Evolutionary conservation across 2,113 vertebrate species (phyloP), one percentile per base, ranked within the genome.

Genomic region (Rattus rattus): DNA sequence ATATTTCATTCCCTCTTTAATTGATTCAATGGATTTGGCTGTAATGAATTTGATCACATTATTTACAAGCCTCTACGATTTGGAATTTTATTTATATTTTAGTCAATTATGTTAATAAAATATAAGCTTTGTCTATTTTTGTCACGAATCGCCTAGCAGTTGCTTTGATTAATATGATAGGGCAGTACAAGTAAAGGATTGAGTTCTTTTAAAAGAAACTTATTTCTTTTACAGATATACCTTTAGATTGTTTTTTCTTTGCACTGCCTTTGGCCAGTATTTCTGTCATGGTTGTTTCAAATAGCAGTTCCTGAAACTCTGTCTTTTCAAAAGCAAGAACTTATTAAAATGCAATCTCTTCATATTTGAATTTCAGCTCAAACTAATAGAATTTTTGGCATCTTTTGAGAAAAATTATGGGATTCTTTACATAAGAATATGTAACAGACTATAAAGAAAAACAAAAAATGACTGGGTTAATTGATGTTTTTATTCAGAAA

Each of bases 311-410:
- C 61, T 77, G n/a, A 80, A 63, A 5, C 33, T 94, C 47, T 76
- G 69, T 72, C 72, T 95, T 86, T 76, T 20, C 47, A 67, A 72
- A 87, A 95, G 22, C 5, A 87, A 2, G 26, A 90, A 77, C 12
- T 79, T 72, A 33, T 43, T 97, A 88, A 93, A 88, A 84, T 92
- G 49, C 28, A 61, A 52, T 54, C 28, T 54, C 5, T 84, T 12
- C 11, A 85, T 93, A 79, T 79, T 89, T 95, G 19, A 73, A 61
- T 97, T 96, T 86, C 88, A 70, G 33, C 43, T 88, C 63, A 95
- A 63, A 79, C 65, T 88, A 65, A 80, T 43, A 87, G 33, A 54
- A 75, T 63, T 94, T 91, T 84, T 88, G 9, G 30, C 28, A 90
- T 93, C 56, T 88, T 22, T n/a, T 97, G 22, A 81, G 72, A 83